Base-by-base conservation (phyloP, 2,888 invertebrate genomes). In the Himalopsyche kuldschensis region DNA sequence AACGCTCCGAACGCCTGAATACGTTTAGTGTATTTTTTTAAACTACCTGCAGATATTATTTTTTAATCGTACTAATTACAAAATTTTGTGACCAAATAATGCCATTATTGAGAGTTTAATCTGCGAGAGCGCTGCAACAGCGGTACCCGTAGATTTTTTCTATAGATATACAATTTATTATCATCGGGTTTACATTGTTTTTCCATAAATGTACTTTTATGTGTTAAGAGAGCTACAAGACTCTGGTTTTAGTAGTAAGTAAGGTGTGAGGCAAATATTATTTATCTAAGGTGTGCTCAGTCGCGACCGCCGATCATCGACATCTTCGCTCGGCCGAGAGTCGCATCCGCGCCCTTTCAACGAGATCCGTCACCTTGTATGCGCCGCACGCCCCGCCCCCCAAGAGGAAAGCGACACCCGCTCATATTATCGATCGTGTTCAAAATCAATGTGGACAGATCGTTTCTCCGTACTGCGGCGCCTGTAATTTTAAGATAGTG, bases 151-250 rank as follows among this genome's bases (percentile, higher is more conserved):
- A 75, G 82, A 41, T 69, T 55, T 80, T 82, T 76, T 79, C 79
- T 79, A 82, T 79, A 82, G 82, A 75, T 55, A 55, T 82, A 79
- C 76, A 80, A 76, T 31, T 79, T 84, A 78, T 78, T 78, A 35
- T 78, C 78, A 30, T 78, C 30, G 30, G 47, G 46, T 78, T 41
- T 78, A 47, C 47, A 78, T 78, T 46, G 47, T 46, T 69, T 80
- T 48, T 80, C 32, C 41, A 69, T 48, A 80, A 80, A 41, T 82
- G 55, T 84, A 82, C 48, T 84, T 79, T 80, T 82, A 78, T 81
- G 81, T 85, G 83, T 84, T 81, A 85, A 85, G 85, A 85, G 85
- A 85, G 83, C 84, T 83, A 85, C 81, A 84, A 85, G 85, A 85
- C 85, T 84, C 84, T 55, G 81, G 82, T 84, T 82, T 79, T 84